A percentile compares a stretch with the other conserved stretches of the same genome.
phyloP scores from a whole-genome alignment of 2,888 invertebrate genomes.

The Oegoconia quadripuncta region DNA sequence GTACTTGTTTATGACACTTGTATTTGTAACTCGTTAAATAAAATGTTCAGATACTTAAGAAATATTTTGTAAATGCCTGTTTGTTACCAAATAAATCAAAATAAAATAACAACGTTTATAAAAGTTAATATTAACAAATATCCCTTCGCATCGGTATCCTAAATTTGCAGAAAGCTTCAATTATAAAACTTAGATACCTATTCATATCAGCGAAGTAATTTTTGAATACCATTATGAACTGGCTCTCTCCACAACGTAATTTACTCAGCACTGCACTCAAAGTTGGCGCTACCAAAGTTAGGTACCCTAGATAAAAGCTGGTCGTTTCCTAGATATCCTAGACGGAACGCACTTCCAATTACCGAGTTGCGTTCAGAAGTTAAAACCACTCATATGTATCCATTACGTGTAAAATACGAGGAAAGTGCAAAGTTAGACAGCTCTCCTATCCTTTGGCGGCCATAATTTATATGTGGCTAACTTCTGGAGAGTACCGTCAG shows the following conservation, averaged over 20 bases:
- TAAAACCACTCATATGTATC: constrained; percentile 67
- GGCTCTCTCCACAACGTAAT: constrained; percentile 11
- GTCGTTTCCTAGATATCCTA: constrained; percentile 6
- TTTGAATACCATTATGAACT: constrained; percentile 1
- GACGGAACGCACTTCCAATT: constrained; percentile 70
- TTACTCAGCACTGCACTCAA: constrained; percentile 7
- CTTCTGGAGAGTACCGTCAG: constrained; percentile 54
- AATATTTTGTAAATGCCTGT: no score
- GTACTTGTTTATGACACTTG: no score
- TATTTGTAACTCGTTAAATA: no score
- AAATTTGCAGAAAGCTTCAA: no score
- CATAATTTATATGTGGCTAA: constrained; percentile 71
- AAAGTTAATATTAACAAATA: no score
- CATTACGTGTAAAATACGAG: constrained; percentile 74
- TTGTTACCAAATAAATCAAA: no score
- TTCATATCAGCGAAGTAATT: neutral
- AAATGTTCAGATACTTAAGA: no score
- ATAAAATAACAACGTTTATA: no score
- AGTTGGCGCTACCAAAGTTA: constrained; percentile 7
- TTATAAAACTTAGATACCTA: neutral
- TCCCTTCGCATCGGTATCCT: no score
- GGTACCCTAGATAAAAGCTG: constrained; percentile 2
- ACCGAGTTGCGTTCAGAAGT: constrained; percentile 55
- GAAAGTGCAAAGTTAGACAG: constrained; percentile 76
- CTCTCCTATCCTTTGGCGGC: constrained; percentile 70